Evolutionary conservation across 37 sponge, comb jelly and placozoan genomes (phyloP), one percentile per base, ranked within the genome.

Genomic region (Chondrilla cf. caribensis): DNA sequence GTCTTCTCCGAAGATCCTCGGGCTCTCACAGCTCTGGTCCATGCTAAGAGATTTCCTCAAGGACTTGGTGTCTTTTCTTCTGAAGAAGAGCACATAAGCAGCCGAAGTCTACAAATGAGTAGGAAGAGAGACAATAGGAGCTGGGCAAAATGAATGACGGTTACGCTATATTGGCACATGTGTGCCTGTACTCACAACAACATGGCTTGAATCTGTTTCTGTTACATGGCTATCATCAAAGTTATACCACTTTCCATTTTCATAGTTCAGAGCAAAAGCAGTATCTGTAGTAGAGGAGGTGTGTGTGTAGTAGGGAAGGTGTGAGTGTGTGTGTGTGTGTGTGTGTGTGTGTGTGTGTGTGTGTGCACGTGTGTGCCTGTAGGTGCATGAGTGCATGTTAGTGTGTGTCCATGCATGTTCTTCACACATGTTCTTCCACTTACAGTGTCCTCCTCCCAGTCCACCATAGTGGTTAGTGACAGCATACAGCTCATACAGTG

Each of bases 391-490:
- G 51, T 47, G 51, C 11, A 11, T 47, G 51, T 47, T 6, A 14
- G 51, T 47, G 51, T 47, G 11, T 47, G 51, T 47, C 9, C 11
- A 47, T 47, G 51, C 11, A 11, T 47, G 51, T 47, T 6, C 51
- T 33, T 17, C 1, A 29, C 68, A 67, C 68, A 60, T 60, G 51
- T 47, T 47, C 9, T 47, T 47, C 11, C 40, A 82, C 91, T 84
- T 81, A 94, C 94, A 98, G 77, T 98, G 98, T 15, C 98, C 98
- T 24, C 98, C 98, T 8, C 98, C 98, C 87, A 98, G 60, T 33
- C 98, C 98, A 31, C 98, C 96, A 86, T 82, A 98, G 81, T 98
- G 98, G 59, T 98, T 98, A 22, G 90, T 93, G 21, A 98, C 90
- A 41, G 94, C 98, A 83, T 81, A 90, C 79, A 98, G 78, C 67